Evolutionary conservation across 1,140 invertebrate genomes (phyloP).

Genomic region (Teleogryllus occipitalis): DNA sequence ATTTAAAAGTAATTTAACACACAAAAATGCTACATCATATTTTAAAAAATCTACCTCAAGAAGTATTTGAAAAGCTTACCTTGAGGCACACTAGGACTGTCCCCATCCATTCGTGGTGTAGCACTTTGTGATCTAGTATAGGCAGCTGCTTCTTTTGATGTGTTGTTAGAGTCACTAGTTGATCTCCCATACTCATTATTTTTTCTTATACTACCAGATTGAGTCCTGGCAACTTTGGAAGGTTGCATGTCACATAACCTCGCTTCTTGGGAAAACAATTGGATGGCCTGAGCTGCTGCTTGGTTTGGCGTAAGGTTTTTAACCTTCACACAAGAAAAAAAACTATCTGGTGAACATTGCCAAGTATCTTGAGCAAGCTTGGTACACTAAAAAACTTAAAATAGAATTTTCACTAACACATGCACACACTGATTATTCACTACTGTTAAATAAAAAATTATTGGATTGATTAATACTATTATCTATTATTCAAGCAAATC

Average conservation of each 20-base stretch:
- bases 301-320: constrained; percentile 73
- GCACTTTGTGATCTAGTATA: background rate
- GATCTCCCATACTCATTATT: constrained; percentile 19
- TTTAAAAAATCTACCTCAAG: background rate
- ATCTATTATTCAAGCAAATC: background rate
- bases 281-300: constrained; percentile 77
- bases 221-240: constrained; percentile 60
- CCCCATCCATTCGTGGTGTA: background rate
- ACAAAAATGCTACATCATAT: background rate
- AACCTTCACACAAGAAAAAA: constrained; percentile 39
- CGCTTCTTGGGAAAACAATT: constrained; percentile 76
- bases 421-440: background rate
- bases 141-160: background rate
- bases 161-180: background rate
- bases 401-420: background rate
- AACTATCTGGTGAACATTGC: background rate
- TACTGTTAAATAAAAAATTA: background rate
- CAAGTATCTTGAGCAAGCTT: background rate
- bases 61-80: background rate
- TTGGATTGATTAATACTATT: background rate
- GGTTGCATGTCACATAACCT: constrained; percentile 66
- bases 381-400: background rate
- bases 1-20: background rate
- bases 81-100: background rate
- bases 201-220: constrained; percentile 10